phyloP scores from a whole-genome alignment of 2,888 invertebrate genomes.

The Ditula angustiorana region DNA sequence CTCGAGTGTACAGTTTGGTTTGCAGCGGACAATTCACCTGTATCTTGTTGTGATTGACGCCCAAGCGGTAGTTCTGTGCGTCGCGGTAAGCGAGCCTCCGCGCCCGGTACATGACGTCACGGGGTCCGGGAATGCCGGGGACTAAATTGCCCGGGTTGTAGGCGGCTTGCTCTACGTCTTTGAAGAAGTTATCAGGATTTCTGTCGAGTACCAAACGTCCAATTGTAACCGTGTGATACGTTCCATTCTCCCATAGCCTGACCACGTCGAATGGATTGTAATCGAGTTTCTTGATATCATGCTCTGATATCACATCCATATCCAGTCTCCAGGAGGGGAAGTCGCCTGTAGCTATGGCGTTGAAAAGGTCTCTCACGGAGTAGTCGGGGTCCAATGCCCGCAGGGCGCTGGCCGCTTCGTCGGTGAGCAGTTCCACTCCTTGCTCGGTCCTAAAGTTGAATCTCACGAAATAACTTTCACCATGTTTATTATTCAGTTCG shows the following conservation, averaged over 20 bases:
- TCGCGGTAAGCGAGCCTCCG: slow-evolving; percentile 81
- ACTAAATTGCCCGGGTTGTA: slow-evolving; percentile 67
- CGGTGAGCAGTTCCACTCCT: slow-evolving; percentile 89
- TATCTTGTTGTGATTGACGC: slow-evolving; percentile 54
- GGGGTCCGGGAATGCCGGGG: slow-evolving; percentile 69
- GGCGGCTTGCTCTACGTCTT: slow-evolving; percentile 59
- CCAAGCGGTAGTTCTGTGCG: slow-evolving; percentile 74
- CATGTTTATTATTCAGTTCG: slow-evolving; percentile 89
- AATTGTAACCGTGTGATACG: slow-evolving; percentile 91
- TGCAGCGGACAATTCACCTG: slow-evolving; percentile 52
- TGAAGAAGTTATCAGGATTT: slow-evolving; percentile 19
- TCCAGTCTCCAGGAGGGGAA: slow-evolving; percentile 89
- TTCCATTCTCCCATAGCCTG: slow-evolving; percentile 92
- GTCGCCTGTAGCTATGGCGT: slow-evolving; percentile 89
- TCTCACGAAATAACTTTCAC: slow-evolving; percentile 90
- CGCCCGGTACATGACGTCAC: slow-evolving; percentile 52
- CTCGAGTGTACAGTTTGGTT: slow-evolving; percentile 50
- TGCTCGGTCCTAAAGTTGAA: slow-evolving; percentile 95
- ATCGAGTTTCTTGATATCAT: slow-evolving; percentile 86
- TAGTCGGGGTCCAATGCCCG: slow-evolving; percentile 91
- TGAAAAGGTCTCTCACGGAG: slow-evolving; percentile 91
- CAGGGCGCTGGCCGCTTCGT: slow-evolving; percentile 86
- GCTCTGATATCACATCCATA: slow-evolving; percentile 92
- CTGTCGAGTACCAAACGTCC: slow-evolving; percentile 91
- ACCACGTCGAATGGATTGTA: slow-evolving; percentile 86